Evolutionary conservation across 2,797 vertebrate genomes (phyloP), one percentile per base, ranked within the genome.

Genomic region (Tinamus major): DNA sequence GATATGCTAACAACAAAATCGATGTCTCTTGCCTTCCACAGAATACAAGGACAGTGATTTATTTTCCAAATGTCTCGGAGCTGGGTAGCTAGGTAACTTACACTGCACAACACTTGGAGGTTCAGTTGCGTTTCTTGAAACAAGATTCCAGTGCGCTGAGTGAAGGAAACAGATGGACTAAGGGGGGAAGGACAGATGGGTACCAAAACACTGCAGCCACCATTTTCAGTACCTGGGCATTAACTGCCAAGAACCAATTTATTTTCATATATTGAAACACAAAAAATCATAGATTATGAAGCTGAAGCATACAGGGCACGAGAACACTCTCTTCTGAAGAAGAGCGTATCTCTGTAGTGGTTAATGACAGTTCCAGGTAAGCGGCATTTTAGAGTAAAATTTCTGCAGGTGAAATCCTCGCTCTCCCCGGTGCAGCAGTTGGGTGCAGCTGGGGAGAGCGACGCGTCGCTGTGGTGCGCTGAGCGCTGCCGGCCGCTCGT

Each of bases 131-230:
- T 96, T 95, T 95, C 89, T 37, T 88, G 96, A 91, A 95, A 55
- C 93, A 96, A 65, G 71, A 95, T 96, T 97, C 94, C 95, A 81
- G 69, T 31, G 87, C 59, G 61, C 42, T 97, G 97, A 97, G 86
- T 97, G 96, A 97, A 95, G 85, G 97, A 96, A 97, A 96, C 97
- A 97, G 96, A 96, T 97, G 97, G 97, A 85, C 63, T 90, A 96
- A 90, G 83, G 84, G 61, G 85, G 82, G 56, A 29, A 89, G 81
- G 81, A 90, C 87, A 94, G 59, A 92, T 92, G 94, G 85, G 56
- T 95, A 44, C 53, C 91, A 86, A 92, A 92, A 90, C 89, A 56
- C 79, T 89, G 83, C 63, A 86, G 94, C 62, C 79, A 86, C 71
- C 0, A 1, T 87, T 85, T 92, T 76, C 78, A 89, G 51, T 95